Percentiles rank a stretch among this genome's conserved stretches.
These are phyloP conservation scores for Gonocerus acuteangulatus DNA, from an alignment of 2,888 invertebrate genomes.

Conservation along the genomic window DNA sequence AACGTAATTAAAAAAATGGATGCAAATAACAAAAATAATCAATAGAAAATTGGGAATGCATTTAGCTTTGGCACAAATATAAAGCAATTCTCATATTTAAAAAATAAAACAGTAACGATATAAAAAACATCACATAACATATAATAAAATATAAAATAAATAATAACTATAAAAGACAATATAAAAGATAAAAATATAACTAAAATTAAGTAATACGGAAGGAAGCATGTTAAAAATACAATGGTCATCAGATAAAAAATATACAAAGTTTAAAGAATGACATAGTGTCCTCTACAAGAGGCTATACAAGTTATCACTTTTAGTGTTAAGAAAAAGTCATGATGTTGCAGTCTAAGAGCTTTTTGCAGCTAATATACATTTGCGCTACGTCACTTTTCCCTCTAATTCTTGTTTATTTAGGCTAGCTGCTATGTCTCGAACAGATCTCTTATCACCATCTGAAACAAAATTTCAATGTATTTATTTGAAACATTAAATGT, in stretches of 20 bases:
- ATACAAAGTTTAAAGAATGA: slow-evolving; percentile 1
- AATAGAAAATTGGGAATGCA: slow-evolving; percentile 21
- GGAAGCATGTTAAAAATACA: slow-evolving; percentile 18
- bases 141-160: slow-evolving; percentile 23
- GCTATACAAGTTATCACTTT: background rate
- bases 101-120: slow-evolving; percentile 7
- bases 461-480: slow-evolving; percentile 8
- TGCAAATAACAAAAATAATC: background rate
- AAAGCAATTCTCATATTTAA: slow-evolving; percentile 10
- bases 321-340: background rate
- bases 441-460: slow-evolving; percentile 47
- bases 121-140: slow-evolving; percentile 19
- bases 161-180: slow-evolving; percentile 14
- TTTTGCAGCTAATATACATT: background rate
- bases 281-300: background rate
- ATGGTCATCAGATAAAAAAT: slow-evolving; percentile 18
- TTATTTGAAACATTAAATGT: no score
- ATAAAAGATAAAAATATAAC: background rate
- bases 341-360: background rate
- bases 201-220: slow-evolving; percentile 21
- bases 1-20: background rate
- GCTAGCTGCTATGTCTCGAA: slow-evolving; percentile 48
- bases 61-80: slow-evolving; percentile 23
- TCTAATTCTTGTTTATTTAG: slow-evolving; percentile 11
- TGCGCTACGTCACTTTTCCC: slow-evolving; percentile 16